These are phyloP conservation scores for Mya arenaria DNA, from an alignment of 1,140 invertebrate genomes.

Conservation along the genomic window DNA sequence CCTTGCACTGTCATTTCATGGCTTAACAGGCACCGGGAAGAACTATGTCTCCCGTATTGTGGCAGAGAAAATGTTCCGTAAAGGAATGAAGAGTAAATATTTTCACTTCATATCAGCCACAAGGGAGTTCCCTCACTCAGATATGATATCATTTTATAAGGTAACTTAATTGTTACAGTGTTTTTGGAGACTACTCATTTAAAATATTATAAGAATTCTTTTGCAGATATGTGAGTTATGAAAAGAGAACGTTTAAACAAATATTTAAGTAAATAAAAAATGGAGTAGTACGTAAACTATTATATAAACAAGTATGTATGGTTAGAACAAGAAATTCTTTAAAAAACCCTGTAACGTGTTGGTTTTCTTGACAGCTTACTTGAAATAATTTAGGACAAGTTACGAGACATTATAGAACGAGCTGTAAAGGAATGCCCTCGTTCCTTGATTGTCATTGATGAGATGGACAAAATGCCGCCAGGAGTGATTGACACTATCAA, in stretches of 20 bases:
- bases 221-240: too few relatives aligned
- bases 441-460: conserved; percentile 97
- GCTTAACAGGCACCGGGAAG: conserved; percentile 79
- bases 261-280: too few relatives aligned
- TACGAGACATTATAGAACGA: conserved; percentile 84
- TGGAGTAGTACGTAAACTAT: too few relatives aligned
- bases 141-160: conserved; percentile 76
- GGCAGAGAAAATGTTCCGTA: conserved; percentile 87
- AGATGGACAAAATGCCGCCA: conserved; percentile 96
- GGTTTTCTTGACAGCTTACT: too few relatives aligned
- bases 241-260: too few relatives aligned
- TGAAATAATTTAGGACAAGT: conserved; percentile 82
- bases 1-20: conserved; percentile 80
- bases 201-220: too few relatives aligned
- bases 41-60: conserved; percentile 91
- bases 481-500: conserved; percentile 93
- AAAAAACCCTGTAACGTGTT: too few relatives aligned
- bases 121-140: conserved; percentile 87
- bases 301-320: too few relatives aligned
- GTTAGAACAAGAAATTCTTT: too few relatives aligned
- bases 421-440: conserved; percentile 87
- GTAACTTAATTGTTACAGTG: too few relatives aligned
- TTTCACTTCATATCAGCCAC: conserved; percentile 92
- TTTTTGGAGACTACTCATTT: too few relatives aligned
- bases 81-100: conserved; percentile 89